Percentiles rank a stretch among this genome's conserved stretches.
Evolutionary conservation across 23 tunicate genomes (phyloP).

Genomic region (Phallusia fumigata): DNA sequence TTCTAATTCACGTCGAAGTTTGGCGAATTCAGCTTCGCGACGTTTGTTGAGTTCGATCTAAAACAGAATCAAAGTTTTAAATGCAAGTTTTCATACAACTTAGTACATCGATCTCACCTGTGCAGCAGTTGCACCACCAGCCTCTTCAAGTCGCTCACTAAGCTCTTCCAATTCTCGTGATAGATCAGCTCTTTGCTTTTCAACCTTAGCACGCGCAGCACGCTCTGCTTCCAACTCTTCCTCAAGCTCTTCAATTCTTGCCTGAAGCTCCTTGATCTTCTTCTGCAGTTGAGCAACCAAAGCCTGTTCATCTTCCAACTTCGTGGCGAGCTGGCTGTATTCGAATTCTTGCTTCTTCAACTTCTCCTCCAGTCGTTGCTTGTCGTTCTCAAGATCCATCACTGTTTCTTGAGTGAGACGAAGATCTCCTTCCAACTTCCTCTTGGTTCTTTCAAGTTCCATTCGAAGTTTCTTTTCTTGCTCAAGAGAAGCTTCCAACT

Average conservation of each 20-base stretch:
- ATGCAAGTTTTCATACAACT: background rate
- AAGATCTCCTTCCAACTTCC: constrained; percentile 93
- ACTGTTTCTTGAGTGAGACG: constrained; percentile 86
- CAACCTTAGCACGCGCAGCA: constrained; percentile 90
- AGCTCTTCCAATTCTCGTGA: constrained; percentile 96
- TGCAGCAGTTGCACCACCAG: constrained; percentile 96
- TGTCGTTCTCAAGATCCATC: constrained; percentile 92
- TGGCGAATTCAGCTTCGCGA: constrained; percentile 92
- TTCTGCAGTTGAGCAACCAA: constrained; percentile 86
- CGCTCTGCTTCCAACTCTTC: constrained; percentile 98
- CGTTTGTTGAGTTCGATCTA: constrained; percentile 96
- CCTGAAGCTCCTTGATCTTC: constrained; percentile 97
- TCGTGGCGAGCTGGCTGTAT: constrained; percentile 82
- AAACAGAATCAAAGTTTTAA: background rate
- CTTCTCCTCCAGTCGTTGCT: constrained; percentile 86
- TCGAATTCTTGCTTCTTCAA: constrained; percentile 95
- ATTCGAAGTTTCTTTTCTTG: constrained; percentile 95
- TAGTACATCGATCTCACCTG: constrained; percentile 32
- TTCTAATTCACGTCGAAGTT: constrained; percentile 92
- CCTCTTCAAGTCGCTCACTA: constrained; percentile 95
- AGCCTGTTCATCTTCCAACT: constrained; percentile 98
- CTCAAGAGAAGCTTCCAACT: constrained; percentile 92
- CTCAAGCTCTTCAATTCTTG: constrained; percentile 95
- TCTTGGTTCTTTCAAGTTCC: constrained; percentile 87
- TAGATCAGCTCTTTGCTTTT: constrained; percentile 90